Percentiles rank a stretch among this genome's conserved stretches.
These are phyloP conservation scores for Malaclemys terrapin DNA, from an alignment of 2,113 vertebrate genomes.

Conservation along the genomic window DNA sequence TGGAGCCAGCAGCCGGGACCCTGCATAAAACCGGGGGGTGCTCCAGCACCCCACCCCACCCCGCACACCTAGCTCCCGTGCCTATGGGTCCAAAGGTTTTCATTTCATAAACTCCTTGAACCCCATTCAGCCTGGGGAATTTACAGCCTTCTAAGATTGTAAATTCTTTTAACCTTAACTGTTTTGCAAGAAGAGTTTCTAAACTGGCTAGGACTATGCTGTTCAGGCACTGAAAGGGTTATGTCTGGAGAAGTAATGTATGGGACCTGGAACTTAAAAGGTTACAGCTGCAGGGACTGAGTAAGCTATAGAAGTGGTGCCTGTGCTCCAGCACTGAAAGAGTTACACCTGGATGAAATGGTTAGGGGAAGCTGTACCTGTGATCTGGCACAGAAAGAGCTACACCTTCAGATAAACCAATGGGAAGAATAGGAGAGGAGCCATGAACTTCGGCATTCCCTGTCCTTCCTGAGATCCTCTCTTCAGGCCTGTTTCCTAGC, in stretches of 20 bases:
- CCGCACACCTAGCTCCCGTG: no score
- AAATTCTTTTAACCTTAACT: neutral
- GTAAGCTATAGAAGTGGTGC: neutral
- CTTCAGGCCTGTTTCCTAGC: neutral
- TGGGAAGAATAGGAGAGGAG: neutral
- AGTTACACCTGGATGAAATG: neutral
- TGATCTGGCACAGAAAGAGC: neutral
- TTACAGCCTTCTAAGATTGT: neutral
- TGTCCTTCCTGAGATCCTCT: neutral
- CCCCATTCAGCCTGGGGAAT: neutral
- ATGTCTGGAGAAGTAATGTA: neutral
- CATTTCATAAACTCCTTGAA: neutral
- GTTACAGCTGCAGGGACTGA: fast-evolving
- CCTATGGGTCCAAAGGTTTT: neutral
- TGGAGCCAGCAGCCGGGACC: no score
- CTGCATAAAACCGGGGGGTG: no score
- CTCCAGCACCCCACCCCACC: no score
- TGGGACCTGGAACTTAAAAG: neutral
- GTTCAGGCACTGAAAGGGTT: neutral
- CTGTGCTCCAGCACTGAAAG: neutral
- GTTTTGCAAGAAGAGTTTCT: neutral
- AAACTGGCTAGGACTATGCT: neutral
- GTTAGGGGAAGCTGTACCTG: neutral
- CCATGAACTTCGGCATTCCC: neutral
- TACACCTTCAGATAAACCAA: neutral